phyloP scores from a whole-genome alignment of 2,888 invertebrate species.

The Pyralis farinalis region DNA sequence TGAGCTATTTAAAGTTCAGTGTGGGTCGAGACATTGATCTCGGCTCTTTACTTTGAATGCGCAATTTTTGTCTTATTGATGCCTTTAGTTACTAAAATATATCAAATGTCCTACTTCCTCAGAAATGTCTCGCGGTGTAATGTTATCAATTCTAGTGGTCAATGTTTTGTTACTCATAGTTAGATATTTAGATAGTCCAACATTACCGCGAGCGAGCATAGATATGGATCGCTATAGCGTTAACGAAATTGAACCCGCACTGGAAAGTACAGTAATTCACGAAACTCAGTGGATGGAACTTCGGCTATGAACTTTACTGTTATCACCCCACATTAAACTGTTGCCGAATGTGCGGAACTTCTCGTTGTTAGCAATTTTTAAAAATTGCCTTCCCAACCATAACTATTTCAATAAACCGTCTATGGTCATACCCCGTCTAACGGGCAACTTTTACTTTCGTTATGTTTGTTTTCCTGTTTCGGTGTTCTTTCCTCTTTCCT shows the following conservation, averaged over 20 bases:
- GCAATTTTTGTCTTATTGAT: background rate
- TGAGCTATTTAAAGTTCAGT: background rate
- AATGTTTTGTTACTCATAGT: slow-evolving; percentile 27
- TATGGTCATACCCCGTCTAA: slow-evolving; percentile 62
- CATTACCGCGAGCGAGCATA: slow-evolving; percentile 36
- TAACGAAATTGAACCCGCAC: slow-evolving; percentile 63
- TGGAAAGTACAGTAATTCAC: slow-evolving; percentile 66
- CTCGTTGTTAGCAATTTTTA: slow-evolving; percentile 66
- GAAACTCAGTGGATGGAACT: slow-evolving; percentile 61
- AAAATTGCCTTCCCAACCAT: slow-evolving; percentile 66
- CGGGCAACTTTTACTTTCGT: slow-evolving; percentile 68
- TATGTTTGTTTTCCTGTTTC: slow-evolving; percentile 56
- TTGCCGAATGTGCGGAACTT: slow-evolving; percentile 58
- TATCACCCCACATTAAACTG: slow-evolving; percentile 69
- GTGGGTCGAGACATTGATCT: background rate
- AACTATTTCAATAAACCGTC: slow-evolving; percentile 75
- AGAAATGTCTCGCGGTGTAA: too few relatives aligned
- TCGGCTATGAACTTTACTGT: slow-evolving; percentile 76
- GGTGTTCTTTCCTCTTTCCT: slow-evolving; percentile 41
- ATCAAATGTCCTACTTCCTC: too few relatives aligned
- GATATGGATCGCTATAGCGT: slow-evolving; percentile 60
- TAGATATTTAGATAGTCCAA: slow-evolving; percentile 29
- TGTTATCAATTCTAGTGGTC: slow-evolving; percentile 6
- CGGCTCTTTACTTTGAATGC: background rate
- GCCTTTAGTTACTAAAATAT: too few relatives aligned